Evolutionary conservation across 2,113 vertebrate genomes (phyloP).

Genomic region (Tragelaphus strepsiceros): DNA sequence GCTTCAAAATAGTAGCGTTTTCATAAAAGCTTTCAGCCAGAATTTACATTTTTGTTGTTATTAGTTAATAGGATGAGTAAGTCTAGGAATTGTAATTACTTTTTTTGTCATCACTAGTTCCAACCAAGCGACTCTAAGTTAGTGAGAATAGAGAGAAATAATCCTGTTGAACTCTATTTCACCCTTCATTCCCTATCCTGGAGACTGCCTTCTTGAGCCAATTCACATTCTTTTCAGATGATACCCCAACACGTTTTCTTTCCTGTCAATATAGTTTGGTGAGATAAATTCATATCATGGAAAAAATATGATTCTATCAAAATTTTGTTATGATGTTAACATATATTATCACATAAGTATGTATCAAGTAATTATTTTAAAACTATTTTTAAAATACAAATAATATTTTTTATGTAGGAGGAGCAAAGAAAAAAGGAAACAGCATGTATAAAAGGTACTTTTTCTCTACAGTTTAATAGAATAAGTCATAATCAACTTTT

Average conservation of each 20-base stretch:
- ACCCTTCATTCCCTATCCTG: background rate
- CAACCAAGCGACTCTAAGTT: background rate
- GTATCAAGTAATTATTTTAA: background rate
- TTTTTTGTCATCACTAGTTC: background rate
- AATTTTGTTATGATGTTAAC: constrained; percentile 8
- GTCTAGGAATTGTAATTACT: background rate
- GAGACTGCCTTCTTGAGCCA: background rate
- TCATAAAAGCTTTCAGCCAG: background rate
- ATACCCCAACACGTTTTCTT: background rate
- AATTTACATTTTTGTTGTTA: background rate
- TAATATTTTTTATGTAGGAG: constrained; percentile 63
- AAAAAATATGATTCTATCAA: background rate
- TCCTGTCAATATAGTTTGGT: background rate
- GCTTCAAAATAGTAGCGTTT: background rate
- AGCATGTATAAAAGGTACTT: constrained; percentile 57
- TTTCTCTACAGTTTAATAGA: constrained; percentile 28
- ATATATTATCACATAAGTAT: background rate
- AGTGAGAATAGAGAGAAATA: background rate
- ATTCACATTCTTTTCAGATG: background rate
- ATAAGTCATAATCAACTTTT: background rate
- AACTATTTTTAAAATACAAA: constrained; percentile 52
- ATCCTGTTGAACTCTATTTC: background rate
- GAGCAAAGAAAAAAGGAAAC: constrained; percentile 53
- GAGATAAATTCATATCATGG: constrained; percentile 1
- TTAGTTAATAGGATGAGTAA: background rate